Conservation (phyloP, 2,888 invertebrate species). For the Callimorpha dominula region DNA sequence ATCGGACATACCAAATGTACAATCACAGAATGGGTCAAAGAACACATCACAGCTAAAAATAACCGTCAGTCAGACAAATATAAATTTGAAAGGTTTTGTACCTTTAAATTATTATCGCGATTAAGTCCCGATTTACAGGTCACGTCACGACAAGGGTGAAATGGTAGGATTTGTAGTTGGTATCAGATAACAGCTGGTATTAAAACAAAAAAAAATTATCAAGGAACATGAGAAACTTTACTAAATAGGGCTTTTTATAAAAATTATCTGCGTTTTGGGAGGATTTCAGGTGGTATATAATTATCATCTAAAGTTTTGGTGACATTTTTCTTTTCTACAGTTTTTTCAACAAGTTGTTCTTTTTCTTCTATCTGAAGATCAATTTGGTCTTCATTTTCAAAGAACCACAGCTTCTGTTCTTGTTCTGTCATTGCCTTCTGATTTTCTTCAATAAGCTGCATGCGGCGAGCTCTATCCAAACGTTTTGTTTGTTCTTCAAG, state of each 20-base stretch:
- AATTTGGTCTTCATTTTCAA: slow-evolving; percentile 92
- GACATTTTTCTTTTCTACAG: slow-evolving; percentile 77
- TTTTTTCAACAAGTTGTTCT: slow-evolving; percentile 69
- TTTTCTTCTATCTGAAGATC: slow-evolving; percentile 90
- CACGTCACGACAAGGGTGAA: no score
- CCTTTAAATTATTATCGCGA: no score
- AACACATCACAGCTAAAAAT: no score
- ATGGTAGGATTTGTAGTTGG: background rate
- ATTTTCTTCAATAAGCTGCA: slow-evolving; percentile 78
- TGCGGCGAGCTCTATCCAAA: slow-evolving; percentile 85
- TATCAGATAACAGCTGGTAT: background rate
- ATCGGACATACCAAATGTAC: no score
- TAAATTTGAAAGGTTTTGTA: no score
- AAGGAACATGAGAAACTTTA: background rate
- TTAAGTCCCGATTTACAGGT: no score
- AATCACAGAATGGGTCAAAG: no score
- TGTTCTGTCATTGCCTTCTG: slow-evolving; percentile 84
- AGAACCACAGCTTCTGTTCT: slow-evolving; percentile 92
- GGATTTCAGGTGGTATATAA: slow-evolving; percentile 91
- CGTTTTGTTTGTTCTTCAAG: slow-evolving; percentile 87
- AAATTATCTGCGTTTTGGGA: slow-evolving; percentile 70
- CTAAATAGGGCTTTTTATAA: slow-evolving; percentile 19
- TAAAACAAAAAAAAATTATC: background rate
- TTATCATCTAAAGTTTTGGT: slow-evolving; percentile 84
- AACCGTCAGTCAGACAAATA: no score